Base-by-base conservation (phyloP, 2,113 vertebrate species). In the Gobius niger region DNA sequence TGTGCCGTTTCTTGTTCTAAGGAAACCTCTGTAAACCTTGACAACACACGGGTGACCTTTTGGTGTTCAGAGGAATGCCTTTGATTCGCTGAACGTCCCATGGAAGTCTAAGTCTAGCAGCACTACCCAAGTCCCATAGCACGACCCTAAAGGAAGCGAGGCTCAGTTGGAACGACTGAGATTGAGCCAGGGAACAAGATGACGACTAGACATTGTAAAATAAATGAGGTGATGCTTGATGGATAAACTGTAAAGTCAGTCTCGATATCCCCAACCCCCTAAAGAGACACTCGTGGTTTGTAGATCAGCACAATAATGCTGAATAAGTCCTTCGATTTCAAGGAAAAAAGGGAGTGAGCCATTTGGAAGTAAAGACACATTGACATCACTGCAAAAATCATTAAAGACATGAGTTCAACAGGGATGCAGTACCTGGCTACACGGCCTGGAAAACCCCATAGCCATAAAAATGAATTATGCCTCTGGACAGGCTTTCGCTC, bases 401-500 rank as follows among this genome's bases (percentile, higher is more conserved):
- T 88, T 78, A 84, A 76, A 68, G 59, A 52, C 65, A 66, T 14
- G 65, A 82, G 85, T 76, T 85, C 83, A 81, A 75, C 67, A 63
- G 80, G 85, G 78, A 87, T 79, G 65, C 76, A 77, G 65, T 80
- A 82, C 85, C 85, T 83, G 85, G 80, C 80, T 79, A 76, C 18
- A 44, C 83, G 75, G 83, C 70, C 74, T 85, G 76, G 78, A 85
- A 86, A 84, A 85, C 82, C 61, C 71, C 70, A 76, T 14, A 5
- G 75, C 67, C 66, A 72, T 73, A 59, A 82, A 86, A 82, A 83
- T 79, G 63, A 84, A 78, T 62, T 82, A 84, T 41, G 44, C 76
- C 72, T 70, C 72, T 59, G 65, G 71, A 77, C 57, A 74, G 75
- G 67, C 44, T 73, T 72, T 79, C 52, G 72, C 78, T 83, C 85